phyloP scores from a whole-genome alignment of 2,888 invertebrate species.

The Brachyopa scutellaris region DNA sequence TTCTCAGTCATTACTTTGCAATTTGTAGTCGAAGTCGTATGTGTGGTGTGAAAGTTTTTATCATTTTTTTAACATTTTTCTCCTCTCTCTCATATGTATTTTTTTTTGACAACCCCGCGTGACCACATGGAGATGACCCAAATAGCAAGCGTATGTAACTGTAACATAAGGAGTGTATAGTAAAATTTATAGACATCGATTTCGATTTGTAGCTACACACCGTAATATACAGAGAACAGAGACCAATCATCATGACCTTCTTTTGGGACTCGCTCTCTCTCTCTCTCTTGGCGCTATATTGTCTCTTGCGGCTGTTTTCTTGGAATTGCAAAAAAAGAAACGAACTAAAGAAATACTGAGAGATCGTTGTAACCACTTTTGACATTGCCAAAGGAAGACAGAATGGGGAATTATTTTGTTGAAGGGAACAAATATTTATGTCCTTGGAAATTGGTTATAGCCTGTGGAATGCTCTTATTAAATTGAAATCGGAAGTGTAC shows the following conservation, averaged over 20 bases:
- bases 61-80: conserved; percentile 29
- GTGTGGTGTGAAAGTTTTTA: conserved; percentile 45
- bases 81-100: no score
- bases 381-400: conserved; percentile 33
- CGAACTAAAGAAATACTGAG: no score
- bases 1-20: conserved; percentile 65
- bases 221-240: no score
- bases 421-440: conserved; percentile 4
- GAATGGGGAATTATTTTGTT: neutral
- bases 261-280: neutral
- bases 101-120: conserved; percentile 41
- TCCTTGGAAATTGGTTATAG: conserved; percentile 14
- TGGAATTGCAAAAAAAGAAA: conserved; percentile 4
- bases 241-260: conserved; percentile 3
- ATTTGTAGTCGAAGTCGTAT: no score
- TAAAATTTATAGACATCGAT: conserved; percentile 33
- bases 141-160: conserved; percentile 24
- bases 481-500: no score
- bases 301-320: conserved; percentile 42
- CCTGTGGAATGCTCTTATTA: neutral
- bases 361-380: conserved; percentile 30
- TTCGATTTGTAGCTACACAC: conserved; percentile 37
- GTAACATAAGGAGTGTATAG: conserved; percentile 10
- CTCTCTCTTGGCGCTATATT: conserved; percentile 1
- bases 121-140: conserved; percentile 49